Base-by-base conservation (phyloP, 2,113 vertebrate genomes). In the Scortum barcoo region DNA sequence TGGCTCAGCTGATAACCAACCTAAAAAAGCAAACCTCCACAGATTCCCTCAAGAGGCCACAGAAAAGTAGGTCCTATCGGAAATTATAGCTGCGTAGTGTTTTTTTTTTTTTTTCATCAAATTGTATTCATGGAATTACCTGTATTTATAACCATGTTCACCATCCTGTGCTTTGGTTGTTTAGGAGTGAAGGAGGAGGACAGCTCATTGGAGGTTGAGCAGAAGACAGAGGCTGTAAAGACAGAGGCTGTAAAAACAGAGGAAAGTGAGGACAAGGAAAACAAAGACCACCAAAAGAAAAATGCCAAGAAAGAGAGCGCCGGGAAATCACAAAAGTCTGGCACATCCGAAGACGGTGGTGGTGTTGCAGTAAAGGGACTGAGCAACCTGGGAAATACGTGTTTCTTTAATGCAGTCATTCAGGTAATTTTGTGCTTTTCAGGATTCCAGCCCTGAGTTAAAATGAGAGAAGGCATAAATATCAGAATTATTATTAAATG, bases 321-420 rank as follows among this genome's bases (percentile, higher is more conserved):
- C 53, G 94, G 86, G 89, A 93, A 89, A 81, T 71, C 79, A 4
- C 95, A 95, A 72, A 94, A 92, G 36, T 26, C 63, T 17, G 80
- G 2, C 13, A 7, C 85, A 46, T 44, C 85, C 58, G 86, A 81
- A 74, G 88, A 87, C 80, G 70, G 54, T 66, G 77, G 38, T 0
- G 90, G 93, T 14, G 79, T 97, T 63, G 87, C 93, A 13, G 97
- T 99, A 44, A 97, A 95, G 86, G 98, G 98, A 46, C 96, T 99
- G 70, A 98, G 97, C 92, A 99, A 99, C 88, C 91, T 99, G 92
- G 98, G 98, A 60, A 99, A 99, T 88, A 99, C 98, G 0, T 99
- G 98, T 81, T 99, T 99, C 93, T 99, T 99, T 83, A 99, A 99
- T 72, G 96, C 98, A 2, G 97, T 99, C 76, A 94, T 99, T 94